A percentile compares a stretch with the other conserved stretches of the same genome.
Evolutionary conservation across 1,140 invertebrate species (phyloP).

Genomic region (Campoletis sonorensis): DNA sequence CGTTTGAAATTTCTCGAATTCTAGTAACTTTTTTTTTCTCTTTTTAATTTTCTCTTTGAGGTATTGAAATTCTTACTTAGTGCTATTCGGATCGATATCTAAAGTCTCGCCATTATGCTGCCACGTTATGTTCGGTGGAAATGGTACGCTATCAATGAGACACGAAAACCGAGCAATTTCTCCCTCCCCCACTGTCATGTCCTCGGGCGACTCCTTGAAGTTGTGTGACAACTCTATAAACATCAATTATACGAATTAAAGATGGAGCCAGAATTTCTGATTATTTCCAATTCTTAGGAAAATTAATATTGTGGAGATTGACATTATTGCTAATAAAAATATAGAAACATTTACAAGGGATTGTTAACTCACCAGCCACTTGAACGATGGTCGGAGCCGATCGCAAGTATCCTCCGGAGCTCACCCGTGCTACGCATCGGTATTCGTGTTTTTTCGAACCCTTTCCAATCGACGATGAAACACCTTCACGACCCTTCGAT

Average conservation of each 20-base stretch:
- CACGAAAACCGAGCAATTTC: slow-evolving; percentile 77
- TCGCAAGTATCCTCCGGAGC: slow-evolving; percentile 65
- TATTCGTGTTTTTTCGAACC: slow-evolving; percentile 65
- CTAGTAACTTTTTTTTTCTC: slow-evolving; percentile 51
- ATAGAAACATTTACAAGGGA: neutral
- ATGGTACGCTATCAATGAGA: slow-evolving; percentile 78
- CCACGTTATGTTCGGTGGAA: slow-evolving; percentile 76
- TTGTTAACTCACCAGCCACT: slow-evolving; percentile 65
- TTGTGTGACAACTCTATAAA: slow-evolving; percentile 74
- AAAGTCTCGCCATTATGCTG: slow-evolving; percentile 75
- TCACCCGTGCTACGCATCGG: slow-evolving; percentile 69
- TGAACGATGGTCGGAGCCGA: slow-evolving; percentile 69
- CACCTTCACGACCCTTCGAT: slow-evolving; percentile 62
- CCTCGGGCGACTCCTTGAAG: slow-evolving; percentile 74
- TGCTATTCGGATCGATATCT: slow-evolving; percentile 67
- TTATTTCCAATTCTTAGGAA: neutral
- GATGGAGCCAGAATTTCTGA: too few species aligned
- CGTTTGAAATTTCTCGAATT: slow-evolving; percentile 37
- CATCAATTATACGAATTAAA: neutral
- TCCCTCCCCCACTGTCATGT: slow-evolving; percentile 74
- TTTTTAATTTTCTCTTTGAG: neutral
- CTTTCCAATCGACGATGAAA: slow-evolving; percentile 55
- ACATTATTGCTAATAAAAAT: neutral
- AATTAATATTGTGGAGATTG: slow-evolving; percentile 1
- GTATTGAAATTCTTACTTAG: slow-evolving; percentile 63